Percentiles rank a stretch among this genome's conserved stretches.
Conservation (phyloP, 2,888 invertebrate genomes). For the Ypsolopha scabrella region DNA sequence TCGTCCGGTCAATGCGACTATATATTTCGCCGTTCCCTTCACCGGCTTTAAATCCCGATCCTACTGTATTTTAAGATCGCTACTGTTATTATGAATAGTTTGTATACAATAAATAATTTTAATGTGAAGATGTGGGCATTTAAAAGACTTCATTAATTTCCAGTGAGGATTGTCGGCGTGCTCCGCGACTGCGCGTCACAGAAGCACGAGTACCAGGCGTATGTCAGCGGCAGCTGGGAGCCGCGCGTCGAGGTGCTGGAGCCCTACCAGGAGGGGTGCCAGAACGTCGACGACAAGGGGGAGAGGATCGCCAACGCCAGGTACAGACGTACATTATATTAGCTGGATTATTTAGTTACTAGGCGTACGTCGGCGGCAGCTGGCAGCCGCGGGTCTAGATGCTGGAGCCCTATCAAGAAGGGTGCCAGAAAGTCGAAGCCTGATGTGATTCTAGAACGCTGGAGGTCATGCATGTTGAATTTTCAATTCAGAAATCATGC, state of each 20-base stretch:
- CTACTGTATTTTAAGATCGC: too few species aligned
- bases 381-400: constrained; percentile 77
- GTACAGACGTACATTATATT: constrained; percentile 17
- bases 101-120: too few species aligned
- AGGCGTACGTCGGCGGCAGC: constrained; percentile 63
- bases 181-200: constrained; percentile 82
- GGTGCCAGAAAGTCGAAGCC: constrained; percentile 75
- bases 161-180: constrained; percentile 71
- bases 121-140: too few species aligned
- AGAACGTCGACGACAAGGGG: constrained; percentile 73
- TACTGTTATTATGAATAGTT: too few species aligned
- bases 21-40: too few species aligned
- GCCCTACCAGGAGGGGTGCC: constrained; percentile 80
- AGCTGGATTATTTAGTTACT: background rate
- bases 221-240: constrained; percentile 74
- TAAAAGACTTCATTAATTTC: too few species aligned
- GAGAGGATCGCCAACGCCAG: constrained; percentile 70
- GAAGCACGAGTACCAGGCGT: constrained; percentile 73
- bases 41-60: too few species aligned
- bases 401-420: constrained; percentile 78
- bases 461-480: too few species aligned
- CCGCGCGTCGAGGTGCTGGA: constrained; percentile 74
- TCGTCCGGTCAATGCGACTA: too few species aligned
- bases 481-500: too few species aligned
- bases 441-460: too few species aligned